A percentile compares a stretch with the other conserved stretches of the same genome.
Conservation (phyloP, 2,797 vertebrate species). For the Sparidentex hasta region DNA sequence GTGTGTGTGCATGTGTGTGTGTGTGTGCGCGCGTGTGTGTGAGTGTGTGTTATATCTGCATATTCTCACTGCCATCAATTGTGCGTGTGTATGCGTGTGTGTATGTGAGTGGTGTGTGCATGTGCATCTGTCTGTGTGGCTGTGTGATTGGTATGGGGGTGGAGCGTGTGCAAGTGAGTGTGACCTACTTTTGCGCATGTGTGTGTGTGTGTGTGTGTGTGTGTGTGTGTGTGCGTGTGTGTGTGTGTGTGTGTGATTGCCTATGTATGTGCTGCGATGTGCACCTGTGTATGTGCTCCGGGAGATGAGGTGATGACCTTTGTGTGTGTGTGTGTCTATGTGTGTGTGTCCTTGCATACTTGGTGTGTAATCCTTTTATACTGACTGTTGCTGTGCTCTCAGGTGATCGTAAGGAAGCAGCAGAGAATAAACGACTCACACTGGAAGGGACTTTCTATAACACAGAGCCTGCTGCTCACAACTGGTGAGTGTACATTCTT, state of each 20-base stretch:
- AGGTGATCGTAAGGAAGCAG: conserved; percentile 80
- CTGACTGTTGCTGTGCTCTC: conserved; percentile 64
- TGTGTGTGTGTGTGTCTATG: conserved; percentile 39
- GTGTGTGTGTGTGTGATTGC: conserved; percentile 34
- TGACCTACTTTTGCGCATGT: conserved; percentile 71
- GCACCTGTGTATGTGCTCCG: conserved; percentile 70
- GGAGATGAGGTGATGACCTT: conserved; percentile 71
- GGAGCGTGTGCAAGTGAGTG: conserved; percentile 60
- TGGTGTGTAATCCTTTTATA: conserved; percentile 66
- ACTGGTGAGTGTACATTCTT: conserved; percentile 63
- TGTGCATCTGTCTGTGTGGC: conserved; percentile 36
- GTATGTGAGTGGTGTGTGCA: conserved; percentile 38
- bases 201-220: conserved; percentile 35
- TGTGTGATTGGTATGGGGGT: conserved; percentile 65
- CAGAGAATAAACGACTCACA: conserved; percentile 67
- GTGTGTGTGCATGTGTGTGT: conserved; percentile 58
- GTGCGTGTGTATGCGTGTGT: conserved; percentile 8
- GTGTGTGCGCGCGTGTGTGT: conserved; percentile 73
- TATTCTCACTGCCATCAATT: conserved; percentile 45
- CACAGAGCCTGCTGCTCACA: conserved; percentile 60
- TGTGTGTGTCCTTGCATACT: conserved; percentile 41
- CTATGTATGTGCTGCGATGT: conserved; percentile 47
- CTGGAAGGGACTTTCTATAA: conserved; percentile 61
- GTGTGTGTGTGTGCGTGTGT: conserved; percentile 67
- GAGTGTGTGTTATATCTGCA: conserved; percentile 55